phyloP scores from a whole-genome alignment of 2,113 vertebrate genomes.

The Macheiramphus alcinus region DNA sequence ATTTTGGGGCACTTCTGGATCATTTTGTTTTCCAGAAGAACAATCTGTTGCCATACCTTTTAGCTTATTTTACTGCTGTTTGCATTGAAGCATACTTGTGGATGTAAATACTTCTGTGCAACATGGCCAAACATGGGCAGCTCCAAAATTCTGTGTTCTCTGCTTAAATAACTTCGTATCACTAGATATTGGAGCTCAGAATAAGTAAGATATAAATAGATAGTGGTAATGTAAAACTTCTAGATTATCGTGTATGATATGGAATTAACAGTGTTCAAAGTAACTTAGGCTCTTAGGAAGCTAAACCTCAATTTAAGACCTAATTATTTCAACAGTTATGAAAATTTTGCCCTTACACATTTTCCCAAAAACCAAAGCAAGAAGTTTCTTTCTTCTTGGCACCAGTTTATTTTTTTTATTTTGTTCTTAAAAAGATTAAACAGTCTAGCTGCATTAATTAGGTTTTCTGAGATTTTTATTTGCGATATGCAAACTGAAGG shows the following conservation, averaged over 20 bases:
- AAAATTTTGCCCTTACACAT: neutral
- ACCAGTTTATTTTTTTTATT: neutral
- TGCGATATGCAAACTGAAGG: neutral
- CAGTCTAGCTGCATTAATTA: neutral
- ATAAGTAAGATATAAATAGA: neutral
- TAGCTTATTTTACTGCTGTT: neutral
- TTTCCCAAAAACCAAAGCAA: conserved; percentile 11
- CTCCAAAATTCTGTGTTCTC: neutral
- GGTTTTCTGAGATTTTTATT: neutral
- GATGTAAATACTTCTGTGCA: neutral
- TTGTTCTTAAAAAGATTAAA: neutral
- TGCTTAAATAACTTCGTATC: neutral
- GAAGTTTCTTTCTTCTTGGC: neutral
- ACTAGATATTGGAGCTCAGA: neutral
- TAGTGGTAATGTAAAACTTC: neutral
- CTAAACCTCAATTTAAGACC: neutral
- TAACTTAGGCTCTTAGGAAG: neutral
- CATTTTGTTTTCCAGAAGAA: neutral
- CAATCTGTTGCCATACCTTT: neutral
- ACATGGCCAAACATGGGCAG: neutral
- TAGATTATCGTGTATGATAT: neutral
- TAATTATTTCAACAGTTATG: neutral
- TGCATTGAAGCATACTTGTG: neutral
- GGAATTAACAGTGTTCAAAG: conserved; percentile 1
- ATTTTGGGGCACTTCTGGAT: neutral